Base-by-base conservation (phyloP, 2,797 vertebrate species). In the Buceros bicornis region DNA sequence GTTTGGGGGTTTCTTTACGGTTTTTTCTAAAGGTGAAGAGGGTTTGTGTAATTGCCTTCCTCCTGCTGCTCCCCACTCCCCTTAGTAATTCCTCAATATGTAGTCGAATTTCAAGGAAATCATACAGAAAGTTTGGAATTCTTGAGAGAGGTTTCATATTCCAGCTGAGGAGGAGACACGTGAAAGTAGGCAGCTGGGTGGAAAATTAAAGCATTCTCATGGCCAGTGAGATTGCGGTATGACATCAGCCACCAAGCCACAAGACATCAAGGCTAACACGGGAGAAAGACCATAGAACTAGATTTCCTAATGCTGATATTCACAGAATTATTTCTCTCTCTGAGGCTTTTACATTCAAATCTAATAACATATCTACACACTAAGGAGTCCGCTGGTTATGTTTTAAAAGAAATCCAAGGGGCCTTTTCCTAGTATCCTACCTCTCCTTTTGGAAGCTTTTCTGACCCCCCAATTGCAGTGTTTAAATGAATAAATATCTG, bases 381-480 rank as follows among this genome's bases (percentile, higher is more conserved):
- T 73, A 77, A 94, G 64, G 93, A 82, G 80, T 71, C 21, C 74
- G 24, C 33, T 87, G 62, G 61, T 16, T 80, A 91, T 28, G 20
- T 85, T 91, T 50, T 33, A 37, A 88, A 93, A 83, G 4, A 88
- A 78, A 82, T 57, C 26, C 66, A 83, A 48, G 20, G 43, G 21
- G 5, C 12, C 67, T 88, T 89, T 86, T 56, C 57, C 47, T 83
- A 65, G n/a, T 82, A 60, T 61, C 64, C 82, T 67, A 50, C 26
- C n/a, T 93, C 35, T 91, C 45, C 45, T 73, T 92, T 85, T 69
- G 53, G 65, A 93, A 91, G 74, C 26, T 85, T 91, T 94, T 80
- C 81, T 89, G 64, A 37, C 37, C 15, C 91, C 57, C 24, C 74
- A 85, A 7, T 66, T 93, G 66, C 5, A 77, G 56, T 40, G 18